Base-by-base conservation (phyloP, 2,888 invertebrate genomes). In the Andrena flavipes region DNA sequence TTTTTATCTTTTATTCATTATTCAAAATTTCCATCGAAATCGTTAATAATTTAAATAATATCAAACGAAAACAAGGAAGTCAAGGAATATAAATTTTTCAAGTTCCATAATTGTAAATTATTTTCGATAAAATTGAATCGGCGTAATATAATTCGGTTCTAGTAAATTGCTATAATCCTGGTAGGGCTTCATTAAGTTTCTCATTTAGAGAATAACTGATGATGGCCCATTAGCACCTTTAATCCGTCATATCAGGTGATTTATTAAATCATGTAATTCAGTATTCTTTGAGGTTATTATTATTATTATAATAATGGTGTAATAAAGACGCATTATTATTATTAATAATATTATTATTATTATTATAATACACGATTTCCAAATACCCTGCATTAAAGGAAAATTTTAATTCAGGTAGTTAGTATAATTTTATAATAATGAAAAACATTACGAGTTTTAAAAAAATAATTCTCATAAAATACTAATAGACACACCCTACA, bases 231-330 rank as follows among this genome's bases (percentile, higher is more conserved):
- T 63, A 70, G 23, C 42, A 76, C 54, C 42, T 63, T 56, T 63
- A 76, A 70, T 63, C 51, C 51, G 16, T 2, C 54, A 20, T 30
- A 35, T 70, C 63, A 29, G 54, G 23, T 48, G 63, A 35, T 76
- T 76, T 70, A 76, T 76, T 70, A 42, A 70, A 76, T 76, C 49
- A 70, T 76, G 51, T 63, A 56, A 8, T 70, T 70, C 42, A 64
- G 16, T 54, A 23, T 54, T 26, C 63, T 63, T 51, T 69, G 42
- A 5, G 42, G 63, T 51, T 29, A 29, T 54, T 42, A 7, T n/a
- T 6, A 51, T 2, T 4, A 51, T n/a, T 16, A 51, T 10, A 10
- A 35, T 35, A 26, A 26, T n/a, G n/a, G n/a, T n/a, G n/a, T n/a
- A n/a, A n/a, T n/a, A n/a, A n/a, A n/a, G n/a, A n/a, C n/a, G n/a